Base-by-base conservation (phyloP, 2,113 vertebrate genomes). In the Microtus richardsoni region DNA sequence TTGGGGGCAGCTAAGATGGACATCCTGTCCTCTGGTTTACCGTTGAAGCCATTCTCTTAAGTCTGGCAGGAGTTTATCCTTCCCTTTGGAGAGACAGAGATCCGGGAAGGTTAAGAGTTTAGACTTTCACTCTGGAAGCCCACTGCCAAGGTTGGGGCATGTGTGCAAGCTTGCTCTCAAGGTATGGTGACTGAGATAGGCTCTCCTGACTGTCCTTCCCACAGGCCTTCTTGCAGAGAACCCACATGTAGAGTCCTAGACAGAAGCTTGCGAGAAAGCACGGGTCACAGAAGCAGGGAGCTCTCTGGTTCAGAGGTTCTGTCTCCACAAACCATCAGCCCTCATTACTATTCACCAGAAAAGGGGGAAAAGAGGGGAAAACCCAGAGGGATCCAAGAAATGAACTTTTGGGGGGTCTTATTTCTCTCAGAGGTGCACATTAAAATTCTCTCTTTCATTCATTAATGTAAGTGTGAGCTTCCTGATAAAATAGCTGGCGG, bases 1-100 rank as follows among this genome's bases (percentile, higher is more conserved):
- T 98, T 98, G 96, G 97, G 97, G 98, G 97, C 98, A 98, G 98
- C 97, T 97, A 98, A 97, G 97, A 98, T 96, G 68, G 96, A 96
- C 97, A 96, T 91, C 71, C 49, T 98, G 98, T 98, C 98, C 98
- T 94, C 85, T 49, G 95, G 97, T 95, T 98, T 95, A 97, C 95
- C 96, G 96, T 95, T 97, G 93, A 98, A 98, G 87, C 54, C 91
- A 97, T 97, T 97, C 93, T 98, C 98, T 93, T 71, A 97, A 89
- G 7, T 95, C 95, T 97, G 85, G 96, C 91, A 97, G 86, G 82
- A 88, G 49, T 96, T 96, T 92, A 70, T 96, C 97, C 96, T 97
- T 96, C 96, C 58, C 86, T 97, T 93, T 44, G 0, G 0, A 7
- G 28, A 28, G 17, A 22, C 7, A 5, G 36, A 33, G 10, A 86